These are phyloP conservation scores for Phrynocephalus guinanensis DNA, from an alignment of 2,797 vertebrate species.

Conservation along the genomic window DNA sequence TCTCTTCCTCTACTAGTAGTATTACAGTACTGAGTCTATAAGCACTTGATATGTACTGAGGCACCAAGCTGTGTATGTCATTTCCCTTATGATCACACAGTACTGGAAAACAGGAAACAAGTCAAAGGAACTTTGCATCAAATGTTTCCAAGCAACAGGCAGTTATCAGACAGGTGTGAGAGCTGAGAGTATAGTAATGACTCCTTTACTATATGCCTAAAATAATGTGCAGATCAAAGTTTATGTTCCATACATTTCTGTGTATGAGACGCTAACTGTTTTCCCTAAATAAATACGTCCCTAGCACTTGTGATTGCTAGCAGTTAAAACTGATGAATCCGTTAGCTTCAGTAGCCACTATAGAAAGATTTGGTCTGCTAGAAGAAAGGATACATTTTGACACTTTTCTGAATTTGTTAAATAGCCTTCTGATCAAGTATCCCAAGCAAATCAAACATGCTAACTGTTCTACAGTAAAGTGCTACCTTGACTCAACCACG, in stretches of 20 bases:
- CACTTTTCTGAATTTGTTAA: background rate
- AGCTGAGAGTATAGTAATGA: background rate
- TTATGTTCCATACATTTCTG: background rate
- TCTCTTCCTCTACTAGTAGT: background rate
- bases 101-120: background rate
- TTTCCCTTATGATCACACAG: background rate
- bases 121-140: background rate
- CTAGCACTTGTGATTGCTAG: background rate
- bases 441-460: background rate
- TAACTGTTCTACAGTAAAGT: background rate
- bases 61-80: too few relatives aligned
- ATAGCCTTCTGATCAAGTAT: background rate
- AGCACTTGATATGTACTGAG: background rate
- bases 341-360: conserved; percentile 16
- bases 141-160: background rate
- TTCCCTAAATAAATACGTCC: conserved; percentile 2
- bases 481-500: too few relatives aligned
- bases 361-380: background rate
- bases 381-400: background rate
- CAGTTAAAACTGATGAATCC: background rate
- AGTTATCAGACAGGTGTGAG: background rate
- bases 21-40: background rate
- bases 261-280: background rate
- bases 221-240: background rate
- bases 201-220: background rate